Evolutionary conservation across 2,797 vertebrate species (phyloP).

Genomic region (Natrix natrix): DNA sequence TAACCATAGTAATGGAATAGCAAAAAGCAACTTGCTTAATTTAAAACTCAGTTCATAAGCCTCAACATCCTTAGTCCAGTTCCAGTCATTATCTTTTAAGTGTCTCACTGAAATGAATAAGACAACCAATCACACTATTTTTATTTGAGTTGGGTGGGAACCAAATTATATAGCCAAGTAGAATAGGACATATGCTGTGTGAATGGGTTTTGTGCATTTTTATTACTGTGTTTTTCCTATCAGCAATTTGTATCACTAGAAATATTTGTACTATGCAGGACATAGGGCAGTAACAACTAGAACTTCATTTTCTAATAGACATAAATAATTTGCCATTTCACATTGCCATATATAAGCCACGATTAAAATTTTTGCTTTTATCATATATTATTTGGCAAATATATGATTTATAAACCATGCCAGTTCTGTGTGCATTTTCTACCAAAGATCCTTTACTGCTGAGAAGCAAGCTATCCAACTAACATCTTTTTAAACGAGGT

Average conservation of each 20-base stretch:
- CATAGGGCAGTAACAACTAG: not conserved
- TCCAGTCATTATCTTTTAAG: not conserved
- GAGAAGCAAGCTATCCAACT: not conserved
- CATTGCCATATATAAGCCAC: not conserved
- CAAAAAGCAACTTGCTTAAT: not conserved
- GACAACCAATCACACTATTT: not conserved
- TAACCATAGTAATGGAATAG: not conserved
- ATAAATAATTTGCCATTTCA: constrained; percentile 2
- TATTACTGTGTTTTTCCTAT: not conserved
- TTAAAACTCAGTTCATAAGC: not conserved
- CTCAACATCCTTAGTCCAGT: not conserved
- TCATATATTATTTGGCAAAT: not conserved
- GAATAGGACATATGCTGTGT: not conserved
- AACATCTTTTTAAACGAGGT: not conserved
- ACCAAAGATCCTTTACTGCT: not conserved
- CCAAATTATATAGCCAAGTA: not conserved
- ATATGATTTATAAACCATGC: not conserved
- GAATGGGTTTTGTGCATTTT: not conserved
- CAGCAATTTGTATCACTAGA: not conserved
- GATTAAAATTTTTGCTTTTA: not conserved
- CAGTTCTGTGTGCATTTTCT: not conserved
- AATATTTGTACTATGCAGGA: not conserved
- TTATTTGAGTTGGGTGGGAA: not conserved
- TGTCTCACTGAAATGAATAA: not conserved
- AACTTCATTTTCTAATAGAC: constrained; percentile 15